phyloP scores from a whole-genome alignment of 2,113 vertebrate genomes.

The human region GRCh38 chr11:12776001-12776500 shows the following conservation, averaged over 20 bases:
- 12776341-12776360: background rate
- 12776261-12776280: background rate
- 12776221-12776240: background rate
- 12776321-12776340: background rate
- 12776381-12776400: background rate
- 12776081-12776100: slow-evolving; percentile 43
- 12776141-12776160: slow-evolving; percentile 57
- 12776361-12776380: background rate
- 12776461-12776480: slow-evolving; percentile 78
- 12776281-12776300: background rate
- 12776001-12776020: background rate
- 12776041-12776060: background rate
- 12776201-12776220: slow-evolving; percentile 57
- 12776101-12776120: background rate
- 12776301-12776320: background rate
- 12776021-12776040: background rate
- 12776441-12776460: slow-evolving; percentile 48
- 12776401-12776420: slow-evolving; percentile 56
- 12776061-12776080: background rate
- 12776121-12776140: slow-evolving; percentile 32
- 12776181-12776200: slow-evolving; percentile 55
- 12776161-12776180: slow-evolving; percentile 13
- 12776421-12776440: slow-evolving; percentile 51
- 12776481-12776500: slow-evolving; percentile 73
- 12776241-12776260: background rate